phyloP scores from a whole-genome alignment of 2,888 invertebrate genomes.

The Xestia rhomboidea region DNA sequence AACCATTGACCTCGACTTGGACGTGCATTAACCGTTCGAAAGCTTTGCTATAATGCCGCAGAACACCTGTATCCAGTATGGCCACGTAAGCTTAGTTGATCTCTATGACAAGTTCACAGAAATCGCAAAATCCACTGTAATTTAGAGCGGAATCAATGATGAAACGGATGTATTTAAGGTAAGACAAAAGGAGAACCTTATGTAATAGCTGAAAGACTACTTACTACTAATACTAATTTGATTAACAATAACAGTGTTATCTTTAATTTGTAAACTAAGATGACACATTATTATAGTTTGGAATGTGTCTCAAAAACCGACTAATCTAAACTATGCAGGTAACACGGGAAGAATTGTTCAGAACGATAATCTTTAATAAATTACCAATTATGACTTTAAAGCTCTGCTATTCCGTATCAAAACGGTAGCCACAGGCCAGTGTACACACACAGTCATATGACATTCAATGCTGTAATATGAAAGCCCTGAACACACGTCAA shows the following conservation, averaged over 20 bases:
- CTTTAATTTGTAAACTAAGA: background rate
- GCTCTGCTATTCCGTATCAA: background rate
- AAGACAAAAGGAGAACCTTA: background rate
- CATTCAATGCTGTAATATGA: background rate
- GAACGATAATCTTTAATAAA: background rate
- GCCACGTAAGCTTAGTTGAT: background rate
- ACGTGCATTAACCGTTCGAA: slow-evolving; percentile 45
- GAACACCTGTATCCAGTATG: slow-evolving; percentile 15
- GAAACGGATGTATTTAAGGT: background rate
- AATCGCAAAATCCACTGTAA: background rate
- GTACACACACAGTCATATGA: no score
- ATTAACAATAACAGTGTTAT: background rate
- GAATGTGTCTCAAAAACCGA: background rate
- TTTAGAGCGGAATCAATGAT: background rate
- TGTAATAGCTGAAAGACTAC: background rate
- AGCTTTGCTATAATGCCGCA: slow-evolving; percentile 39
- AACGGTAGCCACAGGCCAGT: background rate
- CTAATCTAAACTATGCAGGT: background rate
- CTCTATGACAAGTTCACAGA: background rate
- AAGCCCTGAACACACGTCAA: background rate
- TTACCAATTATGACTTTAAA: background rate
- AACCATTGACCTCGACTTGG: slow-evolving; percentile 60
- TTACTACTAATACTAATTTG: background rate
- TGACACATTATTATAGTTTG: background rate
- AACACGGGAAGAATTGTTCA: background rate